Conservation (phyloP, 2,888 invertebrate genomes). For the Julus scanicus region DNA sequence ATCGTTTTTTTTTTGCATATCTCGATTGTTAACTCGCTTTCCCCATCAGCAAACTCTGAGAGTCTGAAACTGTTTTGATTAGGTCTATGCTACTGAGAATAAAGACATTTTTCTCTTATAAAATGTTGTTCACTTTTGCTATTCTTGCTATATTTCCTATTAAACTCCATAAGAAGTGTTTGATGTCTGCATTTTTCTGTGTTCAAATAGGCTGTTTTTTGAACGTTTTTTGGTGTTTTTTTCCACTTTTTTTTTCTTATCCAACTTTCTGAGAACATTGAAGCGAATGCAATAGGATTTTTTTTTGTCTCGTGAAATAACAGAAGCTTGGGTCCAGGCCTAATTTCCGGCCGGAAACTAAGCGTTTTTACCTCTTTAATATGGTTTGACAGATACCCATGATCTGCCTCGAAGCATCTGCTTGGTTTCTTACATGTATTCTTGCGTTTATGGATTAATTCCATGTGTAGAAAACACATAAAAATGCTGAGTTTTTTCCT, state of each 20-base stretch:
- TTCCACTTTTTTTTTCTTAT: neutral
- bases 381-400: constrained; percentile 17
- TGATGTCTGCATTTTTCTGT: neutral
- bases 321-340: neutral
- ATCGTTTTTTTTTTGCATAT: constrained; percentile 41
- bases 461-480: neutral
- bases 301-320: neutral
- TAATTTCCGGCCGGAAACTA: constrained; percentile 40
- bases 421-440: neutral
- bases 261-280: neutral
- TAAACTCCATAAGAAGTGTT: neutral
- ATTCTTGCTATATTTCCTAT: constrained; percentile 3
- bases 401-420: constrained; percentile 36
- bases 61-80: neutral
- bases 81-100: neutral
- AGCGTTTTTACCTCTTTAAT: constrained; percentile 20
- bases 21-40: constrained; percentile 43
- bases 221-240: neutral
- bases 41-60: constrained; percentile 36
- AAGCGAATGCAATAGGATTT: neutral
- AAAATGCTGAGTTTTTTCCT: neutral
- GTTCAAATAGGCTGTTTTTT: neutral
- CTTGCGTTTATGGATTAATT: neutral
- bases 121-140: neutral
- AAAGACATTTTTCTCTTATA: neutral